phyloP scores from a whole-genome alignment of 2,113 vertebrate genomes.

The Saccopteryx leptura region DNA sequence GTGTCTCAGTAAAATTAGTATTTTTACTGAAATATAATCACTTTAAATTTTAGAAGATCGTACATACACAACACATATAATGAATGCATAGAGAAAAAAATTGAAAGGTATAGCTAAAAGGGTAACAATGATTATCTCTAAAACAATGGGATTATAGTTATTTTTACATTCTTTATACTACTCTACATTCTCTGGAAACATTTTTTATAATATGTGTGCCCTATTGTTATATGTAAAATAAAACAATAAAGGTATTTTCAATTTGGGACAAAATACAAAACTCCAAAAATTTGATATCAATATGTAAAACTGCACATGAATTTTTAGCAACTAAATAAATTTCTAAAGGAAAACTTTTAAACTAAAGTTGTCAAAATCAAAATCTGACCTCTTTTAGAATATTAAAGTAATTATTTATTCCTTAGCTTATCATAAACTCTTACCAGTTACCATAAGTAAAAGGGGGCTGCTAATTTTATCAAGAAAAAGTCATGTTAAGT shows the following conservation, averaged over 20 bases:
- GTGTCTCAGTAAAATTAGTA: constrained; percentile 21
- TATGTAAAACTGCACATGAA: constrained; percentile 37
- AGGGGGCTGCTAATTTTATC: neutral
- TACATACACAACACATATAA: neutral
- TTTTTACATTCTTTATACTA: constrained; percentile 44
- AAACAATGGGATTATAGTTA: neutral
- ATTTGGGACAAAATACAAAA: constrained; percentile 7
- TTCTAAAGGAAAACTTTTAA: constrained; percentile 54
- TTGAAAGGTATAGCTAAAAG: constrained; percentile 18
- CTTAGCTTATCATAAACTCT: constrained; percentile 3
- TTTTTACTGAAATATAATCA: constrained; percentile 23
- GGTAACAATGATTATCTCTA: neutral
- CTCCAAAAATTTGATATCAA: neutral
- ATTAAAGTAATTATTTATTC: constrained; percentile 57
- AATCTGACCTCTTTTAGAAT: constrained; percentile 13
- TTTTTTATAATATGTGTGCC: constrained; percentile 42
- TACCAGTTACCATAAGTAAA: constrained; percentile 30
- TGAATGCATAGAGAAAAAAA: constrained; percentile 33
- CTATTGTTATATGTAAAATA: constrained; percentile 27
- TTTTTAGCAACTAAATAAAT: constrained; percentile 44
- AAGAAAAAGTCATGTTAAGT: neutral
- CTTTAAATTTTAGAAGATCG: constrained; percentile 4
- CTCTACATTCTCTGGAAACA: constrained; percentile 31
- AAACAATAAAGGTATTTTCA: constrained; percentile 55
- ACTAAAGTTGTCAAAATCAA: constrained; percentile 52